These are phyloP conservation scores for Dreissena polymorpha DNA, from an alignment of 1,140 invertebrate genomes.

Conservation along the genomic window DNA sequence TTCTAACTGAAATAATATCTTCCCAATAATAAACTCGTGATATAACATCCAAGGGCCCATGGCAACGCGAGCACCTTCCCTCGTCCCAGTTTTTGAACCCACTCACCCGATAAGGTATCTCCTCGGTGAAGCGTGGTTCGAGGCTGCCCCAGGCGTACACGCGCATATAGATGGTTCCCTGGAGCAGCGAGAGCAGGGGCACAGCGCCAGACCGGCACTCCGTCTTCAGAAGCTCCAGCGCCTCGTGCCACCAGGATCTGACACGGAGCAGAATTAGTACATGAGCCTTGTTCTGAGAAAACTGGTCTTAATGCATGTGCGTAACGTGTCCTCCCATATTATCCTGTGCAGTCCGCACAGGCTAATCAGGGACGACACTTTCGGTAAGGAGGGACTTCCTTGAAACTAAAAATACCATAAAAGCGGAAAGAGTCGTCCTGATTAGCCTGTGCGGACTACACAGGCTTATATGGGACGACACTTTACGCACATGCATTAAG, in stretches of 20 bases:
- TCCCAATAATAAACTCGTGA: neutral
- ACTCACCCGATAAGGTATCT: conserved; percentile 23
- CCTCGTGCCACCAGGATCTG: neutral
- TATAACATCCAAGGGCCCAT: neutral
- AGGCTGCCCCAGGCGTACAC: conserved; percentile 67
- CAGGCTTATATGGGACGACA: too few relatives aligned
- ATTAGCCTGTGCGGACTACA: too few relatives aligned
- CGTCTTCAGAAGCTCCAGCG: neutral
- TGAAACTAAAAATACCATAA: too few relatives aligned
- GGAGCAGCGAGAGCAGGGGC: neutral
- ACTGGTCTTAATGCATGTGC: too few relatives aligned
- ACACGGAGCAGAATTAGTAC: neutral
- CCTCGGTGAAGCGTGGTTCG: conserved; percentile 52
- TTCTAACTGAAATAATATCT: neutral
- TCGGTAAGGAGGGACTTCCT: too few relatives aligned
- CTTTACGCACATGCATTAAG: too few relatives aligned
- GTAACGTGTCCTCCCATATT: too few relatives aligned
- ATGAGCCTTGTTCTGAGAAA: too few relatives aligned
- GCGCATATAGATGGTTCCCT: conserved; percentile 58
- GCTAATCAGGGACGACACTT: too few relatives aligned
- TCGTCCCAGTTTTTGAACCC: neutral
- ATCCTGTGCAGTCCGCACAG: too few relatives aligned
- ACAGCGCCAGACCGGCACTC: neutral
- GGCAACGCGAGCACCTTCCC: neutral
- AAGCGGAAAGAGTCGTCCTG: too few relatives aligned